Base-by-base conservation (phyloP, 2,888 invertebrate genomes). In the Apamea monoglypha region DNA sequence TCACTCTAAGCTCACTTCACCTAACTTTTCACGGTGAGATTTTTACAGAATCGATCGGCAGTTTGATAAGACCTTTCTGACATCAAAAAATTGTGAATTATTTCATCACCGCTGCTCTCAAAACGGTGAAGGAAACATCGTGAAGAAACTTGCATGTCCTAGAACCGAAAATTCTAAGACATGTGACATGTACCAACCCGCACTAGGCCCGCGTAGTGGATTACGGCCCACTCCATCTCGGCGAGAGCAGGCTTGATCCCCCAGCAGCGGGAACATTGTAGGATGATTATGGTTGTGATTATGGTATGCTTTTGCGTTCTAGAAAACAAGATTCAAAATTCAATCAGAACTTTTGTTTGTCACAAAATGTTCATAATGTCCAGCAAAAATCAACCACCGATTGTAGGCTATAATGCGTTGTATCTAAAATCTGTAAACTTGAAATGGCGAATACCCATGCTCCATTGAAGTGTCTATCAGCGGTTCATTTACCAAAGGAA, bases 381-480 rank as follows among this genome's bases (percentile, higher is more conserved):
- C 18, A 8, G 56, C 3, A 53, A 40, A 83, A 66, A 74, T 12
- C 14, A 53, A 12, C 4, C 1, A 5, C 8, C 14, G 5, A 64
- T 50, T n/a, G 59, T 73, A 44, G 12, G 6, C 10, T 25, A 8
- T 47, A 36, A 47, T 53, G 53, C 21, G 36, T 56, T 63, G 2
- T 36, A 64, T 59, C 44, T 68, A 59, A 50, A 68, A 63, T 69
- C 16, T 63, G 50, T 56, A 18, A 53, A 29, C 61, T 74, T 71
- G 21, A 68, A 81, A 80, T 56, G 16, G 66, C 56, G 50, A 69
- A 75, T 72, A 76, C 80, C 66, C 68, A 32, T 73, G 81, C 74
- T 78, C 50, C 78, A 85, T 89, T 87, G 86, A 87, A 74, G 76
- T 87, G 73, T 91, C 87, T 88, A 87, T 91, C 92, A 88, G 75